Evolutionary conservation across 2,888 invertebrate species (phyloP).

Genomic region (Itoplectis maculator): DNA sequence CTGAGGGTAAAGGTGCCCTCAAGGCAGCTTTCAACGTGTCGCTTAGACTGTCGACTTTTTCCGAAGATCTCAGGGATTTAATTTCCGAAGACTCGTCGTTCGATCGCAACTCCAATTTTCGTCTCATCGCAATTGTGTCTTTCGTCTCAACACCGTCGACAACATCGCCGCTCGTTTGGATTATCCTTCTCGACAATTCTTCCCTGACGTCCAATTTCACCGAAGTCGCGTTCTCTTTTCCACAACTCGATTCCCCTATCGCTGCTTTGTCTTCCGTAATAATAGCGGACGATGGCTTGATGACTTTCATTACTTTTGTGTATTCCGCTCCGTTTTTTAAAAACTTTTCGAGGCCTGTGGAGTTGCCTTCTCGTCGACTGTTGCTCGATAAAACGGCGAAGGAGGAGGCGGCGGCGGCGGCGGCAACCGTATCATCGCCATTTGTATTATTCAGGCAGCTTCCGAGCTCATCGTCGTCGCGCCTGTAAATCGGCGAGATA

Average conservation of each 20-base stretch:
- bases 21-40: constrained; percentile 89
- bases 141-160: constrained; percentile 17
- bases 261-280: constrained; percentile 41
- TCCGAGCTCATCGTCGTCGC: constrained; percentile 63
- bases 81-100: neutral
- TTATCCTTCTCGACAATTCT: constrained; percentile 68
- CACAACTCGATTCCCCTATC: neutral
- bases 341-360: constrained; percentile 62
- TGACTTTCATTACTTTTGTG: constrained; percentile 67
- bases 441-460: constrained; percentile 6
- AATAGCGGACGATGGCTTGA: constrained; percentile 49
- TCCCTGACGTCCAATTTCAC: constrained; percentile 64
- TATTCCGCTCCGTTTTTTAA: constrained; percentile 72
- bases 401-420: too few relatives aligned
- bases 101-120: neutral
- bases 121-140: neutral
- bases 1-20: constrained; percentile 88
- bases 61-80: constrained; percentile 29
- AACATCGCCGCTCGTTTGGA: constrained; percentile 4
- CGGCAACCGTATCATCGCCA: too few relatives aligned
- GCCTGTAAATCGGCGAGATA: constrained; percentile 68
- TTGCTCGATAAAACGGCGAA: too few relatives aligned
- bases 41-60: constrained; percentile 76
- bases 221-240: constrained; percentile 7
- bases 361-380: constrained; percentile 74